Percentiles rank a stretch among this genome's conserved stretches.
phyloP scores from a whole-genome alignment of 2,797 vertebrate species.

The Pterois miles region DNA sequence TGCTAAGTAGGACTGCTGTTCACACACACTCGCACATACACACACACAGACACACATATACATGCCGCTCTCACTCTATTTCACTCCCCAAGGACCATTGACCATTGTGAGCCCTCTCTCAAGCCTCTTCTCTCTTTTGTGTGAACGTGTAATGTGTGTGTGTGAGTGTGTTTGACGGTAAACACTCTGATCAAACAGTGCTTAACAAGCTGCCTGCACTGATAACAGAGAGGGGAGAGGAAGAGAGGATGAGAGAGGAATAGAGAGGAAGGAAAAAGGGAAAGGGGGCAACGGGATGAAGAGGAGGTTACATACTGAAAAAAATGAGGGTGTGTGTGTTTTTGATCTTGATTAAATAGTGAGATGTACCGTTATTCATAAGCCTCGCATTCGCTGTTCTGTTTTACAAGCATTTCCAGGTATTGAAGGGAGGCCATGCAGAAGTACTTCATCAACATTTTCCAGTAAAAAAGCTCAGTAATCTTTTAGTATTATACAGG shows the following conservation, averaged over 20 bases:
- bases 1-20: slow-evolving; percentile 75
- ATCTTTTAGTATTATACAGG: neutral
- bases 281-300: slow-evolving; percentile 43
- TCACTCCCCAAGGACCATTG: slow-evolving; percentile 76
- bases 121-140: slow-evolving; percentile 72
- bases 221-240: slow-evolving; percentile 79
- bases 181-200: slow-evolving; percentile 88
- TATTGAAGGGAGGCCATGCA: neutral
- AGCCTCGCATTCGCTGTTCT: neutral
- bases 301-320: slow-evolving; percentile 42
- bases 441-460: neutral
- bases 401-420: slow-evolving; percentile 34
- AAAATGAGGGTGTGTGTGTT: slow-evolving; percentile 24
- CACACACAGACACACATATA: slow-evolving; percentile 8
- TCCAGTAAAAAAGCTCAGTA: neutral
- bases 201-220: slow-evolving; percentile 86
- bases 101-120: slow-evolving; percentile 82
- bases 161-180: slow-evolving; percentile 72
- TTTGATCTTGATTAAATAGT: slow-evolving; percentile 43
- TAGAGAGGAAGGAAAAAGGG: slow-evolving; percentile 72
- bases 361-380: slow-evolving; percentile 11
- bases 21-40: slow-evolving; percentile 50
- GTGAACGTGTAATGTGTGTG: slow-evolving; percentile 25
- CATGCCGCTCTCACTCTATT: slow-evolving; percentile 62
- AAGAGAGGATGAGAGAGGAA: slow-evolving; percentile 63